Conservation (phyloP, 2,888 invertebrate genomes). For the Lasioglossum leucozonium region DNA sequence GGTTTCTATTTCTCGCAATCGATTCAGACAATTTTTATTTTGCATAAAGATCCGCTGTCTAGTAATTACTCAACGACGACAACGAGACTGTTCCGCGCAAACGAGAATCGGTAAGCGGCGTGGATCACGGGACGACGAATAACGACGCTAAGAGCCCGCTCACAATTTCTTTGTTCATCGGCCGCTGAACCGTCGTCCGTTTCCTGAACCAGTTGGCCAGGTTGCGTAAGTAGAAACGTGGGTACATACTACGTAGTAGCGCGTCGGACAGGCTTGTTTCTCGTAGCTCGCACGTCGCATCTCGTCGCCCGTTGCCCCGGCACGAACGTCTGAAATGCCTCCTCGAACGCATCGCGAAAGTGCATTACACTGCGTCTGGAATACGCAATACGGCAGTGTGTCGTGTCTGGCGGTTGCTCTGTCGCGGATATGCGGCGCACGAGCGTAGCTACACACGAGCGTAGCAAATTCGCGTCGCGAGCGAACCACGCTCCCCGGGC, state of each 20-base stretch:
- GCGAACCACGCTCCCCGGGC: slow-evolving; percentile 44
- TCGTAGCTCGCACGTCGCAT: slow-evolving; percentile 39
- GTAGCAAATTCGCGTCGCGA: slow-evolving; percentile 61
- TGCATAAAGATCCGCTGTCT: no score
- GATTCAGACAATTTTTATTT: no score
- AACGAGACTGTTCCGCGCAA: neutral
- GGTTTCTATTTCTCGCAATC: no score
- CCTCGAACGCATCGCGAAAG: slow-evolving; percentile 58
- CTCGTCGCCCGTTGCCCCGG: slow-evolving; percentile 1
- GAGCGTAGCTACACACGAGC: slow-evolving; percentile 28
- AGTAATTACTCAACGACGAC: neutral
- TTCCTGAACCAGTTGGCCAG: neutral
- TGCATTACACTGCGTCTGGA: slow-evolving; percentile 63
- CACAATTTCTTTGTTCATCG: neutral
- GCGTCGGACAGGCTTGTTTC: slow-evolving; percentile 36
- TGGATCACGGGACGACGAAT: no score
- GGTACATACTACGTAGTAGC: neutral
- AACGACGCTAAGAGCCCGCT: neutral
- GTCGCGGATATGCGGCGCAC: slow-evolving; percentile 12
- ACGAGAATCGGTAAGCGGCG: neutral
- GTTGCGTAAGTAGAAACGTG: slow-evolving; percentile 10
- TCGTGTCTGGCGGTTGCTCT: neutral
- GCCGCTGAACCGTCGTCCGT: slow-evolving; percentile 9
- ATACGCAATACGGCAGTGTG: slow-evolving; percentile 60
- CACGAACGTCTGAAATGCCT: slow-evolving; percentile 45